A percentile compares a stretch with the other conserved stretches of the same genome.
Conservation (phyloP, 2,113 vertebrate genomes). For the Eclectus roratus region DNA sequence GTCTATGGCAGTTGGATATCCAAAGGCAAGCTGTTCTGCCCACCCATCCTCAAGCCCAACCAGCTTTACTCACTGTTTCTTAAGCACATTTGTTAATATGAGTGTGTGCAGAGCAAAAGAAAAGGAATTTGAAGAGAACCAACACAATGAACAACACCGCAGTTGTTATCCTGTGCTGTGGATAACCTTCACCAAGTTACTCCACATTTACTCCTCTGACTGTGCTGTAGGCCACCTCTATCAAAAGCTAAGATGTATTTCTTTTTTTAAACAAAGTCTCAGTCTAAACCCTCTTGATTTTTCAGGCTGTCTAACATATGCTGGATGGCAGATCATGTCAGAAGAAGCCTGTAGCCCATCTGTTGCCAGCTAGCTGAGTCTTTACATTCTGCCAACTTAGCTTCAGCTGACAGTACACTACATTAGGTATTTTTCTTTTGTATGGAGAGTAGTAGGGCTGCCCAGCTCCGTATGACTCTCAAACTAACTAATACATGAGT, state of each 20-base stretch:
- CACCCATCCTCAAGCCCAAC: not conserved
- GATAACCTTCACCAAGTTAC: not conserved
- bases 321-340: slow-evolving; percentile 65
- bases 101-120: not conserved
- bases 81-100: rapidly evolving
- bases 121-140: not conserved
- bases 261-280: slow-evolving; percentile 32
- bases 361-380: slow-evolving; percentile 52
- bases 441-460: not conserved
- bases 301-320: slow-evolving; percentile 59
- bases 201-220: not conserved
- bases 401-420: slow-evolving; percentile 45
- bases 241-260: slow-evolving; percentile 10
- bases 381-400: slow-evolving; percentile 56
- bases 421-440: not conserved
- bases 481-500: not conserved
- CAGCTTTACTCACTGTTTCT: not conserved
- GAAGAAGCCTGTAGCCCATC: slow-evolving; percentile 61
- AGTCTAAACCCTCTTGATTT: slow-evolving; percentile 43
- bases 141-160: rapidly evolving
- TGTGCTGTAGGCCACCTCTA: not conserved
- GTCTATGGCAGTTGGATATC: too few relatives aligned
- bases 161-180: rapidly evolving
- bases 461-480: not conserved
- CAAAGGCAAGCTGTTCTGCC: not conserved